A percentile compares a stretch with the other conserved stretches of the same genome.
phyloP scores from a whole-genome alignment of 2,113 vertebrate species.

The Pterocles gutturalis region DNA sequence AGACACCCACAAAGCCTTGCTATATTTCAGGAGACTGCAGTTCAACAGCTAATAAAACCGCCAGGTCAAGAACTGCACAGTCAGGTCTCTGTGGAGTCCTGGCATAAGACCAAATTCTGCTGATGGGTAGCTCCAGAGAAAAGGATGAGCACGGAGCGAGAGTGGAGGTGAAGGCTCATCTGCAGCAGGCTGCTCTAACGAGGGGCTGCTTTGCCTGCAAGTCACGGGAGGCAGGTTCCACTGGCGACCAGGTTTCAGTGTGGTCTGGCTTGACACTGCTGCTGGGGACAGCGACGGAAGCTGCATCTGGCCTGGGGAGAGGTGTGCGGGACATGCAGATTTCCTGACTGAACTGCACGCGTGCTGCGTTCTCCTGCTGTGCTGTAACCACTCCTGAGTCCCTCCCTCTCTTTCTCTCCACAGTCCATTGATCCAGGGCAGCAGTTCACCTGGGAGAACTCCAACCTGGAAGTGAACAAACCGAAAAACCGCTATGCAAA shows the following conservation, averaged over 20 bases:
- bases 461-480: constrained; percentile 96
- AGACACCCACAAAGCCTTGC: constrained; percentile 27
- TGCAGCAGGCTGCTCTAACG: neutral
- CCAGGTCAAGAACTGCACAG: constrained; percentile 10
- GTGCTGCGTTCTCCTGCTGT: rapidly evolving
- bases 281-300: neutral
- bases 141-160: rapidly evolving
- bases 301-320: neutral
- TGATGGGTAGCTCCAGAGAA: neutral
- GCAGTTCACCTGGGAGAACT: constrained; percentile 98
- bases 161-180: neutral
- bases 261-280: neutral
- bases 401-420: neutral
- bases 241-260: neutral
- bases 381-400: neutral
- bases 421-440: constrained; percentile 95
- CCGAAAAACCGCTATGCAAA: constrained; percentile 98
- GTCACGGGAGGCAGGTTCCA: neutral
- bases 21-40: constrained; percentile 27
- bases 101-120: constrained; percentile 30
- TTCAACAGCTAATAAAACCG: constrained; percentile 17
- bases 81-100: constrained; percentile 24
- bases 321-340: neutral
- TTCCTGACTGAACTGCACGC: rapidly evolving
- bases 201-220: neutral